These are phyloP conservation scores for Garrulus glandarius DNA, from an alignment of 2,797 vertebrate genomes.

Conservation along the genomic window DNA sequence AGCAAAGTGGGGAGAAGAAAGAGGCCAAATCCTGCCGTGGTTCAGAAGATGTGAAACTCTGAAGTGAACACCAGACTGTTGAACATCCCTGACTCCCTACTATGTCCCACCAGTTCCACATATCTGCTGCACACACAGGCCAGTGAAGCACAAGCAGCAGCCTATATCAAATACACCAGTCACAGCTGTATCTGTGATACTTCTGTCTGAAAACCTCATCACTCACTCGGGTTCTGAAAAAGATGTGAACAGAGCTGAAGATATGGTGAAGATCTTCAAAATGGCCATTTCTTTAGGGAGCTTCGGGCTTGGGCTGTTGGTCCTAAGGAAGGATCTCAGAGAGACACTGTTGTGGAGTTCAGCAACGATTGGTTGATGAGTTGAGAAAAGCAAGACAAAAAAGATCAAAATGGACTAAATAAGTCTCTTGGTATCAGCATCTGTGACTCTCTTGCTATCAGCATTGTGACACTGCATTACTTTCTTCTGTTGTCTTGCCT, in stretches of 20 bases:
- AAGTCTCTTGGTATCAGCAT: conserved; percentile 33
- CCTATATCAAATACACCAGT: background rate
- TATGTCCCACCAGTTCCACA: background rate
- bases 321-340: background rate
- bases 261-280: background rate
- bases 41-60: background rate
- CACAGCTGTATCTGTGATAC: background rate
- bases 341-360: background rate
- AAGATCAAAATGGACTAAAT: conserved; percentile 13
- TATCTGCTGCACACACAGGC: background rate
- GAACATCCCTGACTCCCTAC: background rate
- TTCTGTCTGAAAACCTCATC: background rate
- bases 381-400: conserved; percentile 14
- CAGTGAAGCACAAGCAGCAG: background rate
- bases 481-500: conserved; percentile 1
- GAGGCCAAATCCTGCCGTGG: background rate
- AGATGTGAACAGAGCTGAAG: background rate
- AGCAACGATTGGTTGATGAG: background rate
- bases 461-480: conserved; percentile 4
- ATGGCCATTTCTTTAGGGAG: background rate
- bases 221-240: background rate
- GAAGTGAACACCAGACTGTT: background rate
- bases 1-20: background rate
- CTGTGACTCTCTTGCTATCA: background rate
- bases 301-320: background rate